These are phyloP conservation scores for Bryconaethiops microstoma DNA, from an alignment of 2,797 vertebrate species.

Conservation along the genomic window DNA sequence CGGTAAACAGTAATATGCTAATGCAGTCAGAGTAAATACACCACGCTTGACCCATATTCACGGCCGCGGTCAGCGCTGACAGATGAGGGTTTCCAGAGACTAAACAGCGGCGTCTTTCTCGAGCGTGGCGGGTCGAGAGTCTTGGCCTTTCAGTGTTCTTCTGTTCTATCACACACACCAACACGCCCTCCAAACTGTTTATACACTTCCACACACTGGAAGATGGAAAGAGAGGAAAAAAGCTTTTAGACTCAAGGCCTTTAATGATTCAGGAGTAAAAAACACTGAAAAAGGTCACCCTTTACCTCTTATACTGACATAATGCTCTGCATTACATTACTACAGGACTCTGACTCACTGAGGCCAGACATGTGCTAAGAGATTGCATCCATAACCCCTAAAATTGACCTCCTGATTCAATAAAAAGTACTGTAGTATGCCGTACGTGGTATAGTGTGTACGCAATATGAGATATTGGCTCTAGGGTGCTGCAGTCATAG, in stretches of 20 bases:
- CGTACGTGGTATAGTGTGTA: no score
- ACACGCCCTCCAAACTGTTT: conserved; percentile 48
- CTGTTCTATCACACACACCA: conserved; percentile 30
- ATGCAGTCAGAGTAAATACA: conserved; percentile 23
- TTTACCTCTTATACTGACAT: background rate
- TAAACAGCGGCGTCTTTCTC: conserved; percentile 41
- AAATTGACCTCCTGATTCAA: background rate
- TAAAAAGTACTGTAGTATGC: background rate
- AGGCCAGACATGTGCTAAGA: background rate
- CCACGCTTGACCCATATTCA: conserved; percentile 16
- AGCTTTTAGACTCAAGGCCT: conserved; percentile 4
- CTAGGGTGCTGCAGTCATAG: no score
- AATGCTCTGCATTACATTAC: background rate
- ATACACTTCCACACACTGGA: conserved; percentile 21
- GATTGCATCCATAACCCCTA: background rate
- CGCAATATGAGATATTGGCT: no score
- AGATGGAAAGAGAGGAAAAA: conserved; percentile 19
- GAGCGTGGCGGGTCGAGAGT: background rate
- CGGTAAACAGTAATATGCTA: background rate
- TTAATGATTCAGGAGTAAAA: background rate
- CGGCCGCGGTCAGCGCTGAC: background rate
- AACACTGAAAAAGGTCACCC: conserved; percentile 1
- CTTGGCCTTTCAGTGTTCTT: background rate
- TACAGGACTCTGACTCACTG: background rate
- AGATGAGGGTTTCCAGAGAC: conserved; percentile 27